Base-by-base conservation (phyloP, 2,113 vertebrate species). In the Eulacestoma nigropectus region DNA sequence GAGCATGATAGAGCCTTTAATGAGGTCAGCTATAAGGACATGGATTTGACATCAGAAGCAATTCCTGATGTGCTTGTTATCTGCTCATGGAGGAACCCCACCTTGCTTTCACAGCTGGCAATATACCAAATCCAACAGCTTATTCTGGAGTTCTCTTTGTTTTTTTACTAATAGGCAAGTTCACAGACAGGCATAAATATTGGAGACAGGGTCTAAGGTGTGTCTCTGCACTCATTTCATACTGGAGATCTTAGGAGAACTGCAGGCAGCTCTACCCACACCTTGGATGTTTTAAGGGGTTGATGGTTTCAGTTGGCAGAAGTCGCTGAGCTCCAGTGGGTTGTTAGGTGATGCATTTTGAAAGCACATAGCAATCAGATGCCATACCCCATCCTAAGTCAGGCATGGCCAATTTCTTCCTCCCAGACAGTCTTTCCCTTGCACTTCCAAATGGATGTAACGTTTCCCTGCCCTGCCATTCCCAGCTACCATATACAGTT, bases 61-160 rank as follows among this genome's bases (percentile, higher is more conserved):
- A 47, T 63, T 89, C 68, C 79, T 95, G 93, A 88, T 29, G 25
- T 88, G 79, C 79, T 96, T 55, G 26, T 96, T 94, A 77, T 94
- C 82, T 84, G 17, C 39, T 86, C 68, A 84, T 22, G 1, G 64
- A 94, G 83, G 76, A 94, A 55, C 79, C 79, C 91, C 18, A 17
- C 29, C 75, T 90, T 70, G 56, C 79, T 92, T 81, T 95, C 88
- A 78, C 85, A 92, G 86, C 75, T 4, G 0, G 92, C 70, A 83
- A 37, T 22, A 56, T 52, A 64, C 59, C 68, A 80, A 86, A 86
- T 56, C 75, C 79, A 93, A 22, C 74, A 56, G 68, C 67, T 96
- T 91, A 41, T 86, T 76, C 84, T 83, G 32, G 67, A 93, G 42
- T 16, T 90, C 29, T 78, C 68, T 93, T 25, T 77, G 67, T 0